Base-by-base conservation (phyloP, 2,113 vertebrate genomes). In the Lamprotornis superbus region DNA sequence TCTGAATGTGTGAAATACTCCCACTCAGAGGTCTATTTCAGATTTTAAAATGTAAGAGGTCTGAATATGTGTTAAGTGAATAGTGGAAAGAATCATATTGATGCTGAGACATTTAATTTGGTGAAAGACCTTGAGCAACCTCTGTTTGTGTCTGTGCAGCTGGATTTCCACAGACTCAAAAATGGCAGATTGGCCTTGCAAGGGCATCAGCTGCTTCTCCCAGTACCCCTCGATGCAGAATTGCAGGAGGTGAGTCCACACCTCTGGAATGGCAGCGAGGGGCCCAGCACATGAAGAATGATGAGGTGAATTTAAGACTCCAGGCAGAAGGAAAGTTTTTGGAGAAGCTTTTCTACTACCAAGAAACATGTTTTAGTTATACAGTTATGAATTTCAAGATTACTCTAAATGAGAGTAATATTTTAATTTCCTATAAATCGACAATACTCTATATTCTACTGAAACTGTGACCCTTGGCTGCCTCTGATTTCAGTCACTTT, bases 241-340 rank as follows among this genome's bases (percentile, higher is more conserved):
- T 15, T 52, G 42, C 4, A 13, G 40, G 28, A 2, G 8, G 6
- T 2, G 0, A 61, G 30, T 27, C 46, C 4, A 2, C 12, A 61
- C 16, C 30, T 60, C 60, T 65, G 74, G 16, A 76, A 83, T 0
- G 1, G 16, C 2, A 4, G 9, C 0, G 0, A 90, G 33, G 8
- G 20, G 9, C 53, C 2, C 2, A 46, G 33, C 16, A 16, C 0
- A 0, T 10, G 5, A 25, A 52, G 42, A 61, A 61, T 9, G 4
- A 6, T 71, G n/a, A 1, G 0, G 3, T 47, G 44, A 27, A 24
- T 49, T 74, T 28, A 49, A 61, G n/a, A 52, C 52, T 11, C 5
- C 5, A 11, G 15, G n/a, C 3, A 5, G 44, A 60, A 40, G 7
- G 7, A 49, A 55, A 65, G 31, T 2, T 88, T 64, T n/a, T 70